phyloP scores from a whole-genome alignment of 2,113 vertebrate species.

The Thunnus thynnus region DNA sequence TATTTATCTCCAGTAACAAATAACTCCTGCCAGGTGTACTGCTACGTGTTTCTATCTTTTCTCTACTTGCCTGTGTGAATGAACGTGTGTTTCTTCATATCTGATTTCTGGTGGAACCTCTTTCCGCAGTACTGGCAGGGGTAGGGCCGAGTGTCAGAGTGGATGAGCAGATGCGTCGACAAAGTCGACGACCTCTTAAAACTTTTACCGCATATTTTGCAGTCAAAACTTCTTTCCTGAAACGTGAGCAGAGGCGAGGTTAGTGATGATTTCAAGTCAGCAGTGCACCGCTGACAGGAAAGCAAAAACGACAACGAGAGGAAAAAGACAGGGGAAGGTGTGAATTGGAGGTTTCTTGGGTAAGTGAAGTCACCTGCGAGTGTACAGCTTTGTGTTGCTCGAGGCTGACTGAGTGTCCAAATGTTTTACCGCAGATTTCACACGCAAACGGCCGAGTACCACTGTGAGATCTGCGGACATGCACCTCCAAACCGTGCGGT shows the following conservation, averaged over 20 bases:
- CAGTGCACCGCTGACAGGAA: neutral
- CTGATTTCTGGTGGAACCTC: constrained; percentile 98
- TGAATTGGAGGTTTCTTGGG: neutral
- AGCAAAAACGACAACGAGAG: neutral
- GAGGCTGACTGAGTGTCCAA: constrained; percentile 97
- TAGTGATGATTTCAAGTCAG: neutral
- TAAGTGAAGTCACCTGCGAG: constrained; percentile 89
- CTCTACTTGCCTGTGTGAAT: constrained; percentile 92
- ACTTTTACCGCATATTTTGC: constrained; percentile 98
- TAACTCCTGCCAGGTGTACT: neutral
- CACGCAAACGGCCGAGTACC: constrained; percentile 96
- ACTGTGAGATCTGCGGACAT: constrained; percentile 97
- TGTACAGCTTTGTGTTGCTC: constrained; percentile 98
- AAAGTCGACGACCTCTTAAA: constrained; percentile 98
- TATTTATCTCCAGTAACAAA: neutral
- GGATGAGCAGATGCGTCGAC: constrained; percentile 97
- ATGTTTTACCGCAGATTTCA: constrained; percentile 97
- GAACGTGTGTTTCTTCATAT: constrained; percentile 99
- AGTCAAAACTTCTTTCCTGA: constrained; percentile 98
- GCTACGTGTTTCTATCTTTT: too few species aligned
- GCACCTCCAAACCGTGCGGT: constrained; percentile 96
- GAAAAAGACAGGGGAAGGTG: neutral
- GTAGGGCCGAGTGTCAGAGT: constrained; percentile 97
- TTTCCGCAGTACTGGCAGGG: constrained; percentile 99
- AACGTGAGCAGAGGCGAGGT: constrained; percentile 5